Conservation (phyloP, 2,797 vertebrate species). For the Adrianichthys oophorus region DNA sequence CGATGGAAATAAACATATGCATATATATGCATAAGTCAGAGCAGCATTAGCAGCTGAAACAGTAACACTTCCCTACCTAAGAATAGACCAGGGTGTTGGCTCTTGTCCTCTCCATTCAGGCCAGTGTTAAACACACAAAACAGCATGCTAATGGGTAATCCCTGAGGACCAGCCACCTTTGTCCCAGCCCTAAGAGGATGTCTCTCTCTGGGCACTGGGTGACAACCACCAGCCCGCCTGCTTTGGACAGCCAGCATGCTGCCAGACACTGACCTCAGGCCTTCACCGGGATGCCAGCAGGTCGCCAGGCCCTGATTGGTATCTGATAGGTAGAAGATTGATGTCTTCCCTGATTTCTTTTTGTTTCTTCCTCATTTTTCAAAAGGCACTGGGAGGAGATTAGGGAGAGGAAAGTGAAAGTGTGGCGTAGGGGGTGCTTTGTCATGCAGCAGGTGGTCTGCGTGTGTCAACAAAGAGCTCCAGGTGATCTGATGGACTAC, state of each 20-base stretch:
- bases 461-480: slow-evolving; percentile 54
- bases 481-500: slow-evolving; percentile 54
- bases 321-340: slow-evolving; percentile 66
- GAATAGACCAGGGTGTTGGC: slow-evolving; percentile 68
- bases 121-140: slow-evolving; percentile 79
- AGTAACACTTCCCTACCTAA: slow-evolving; percentile 76
- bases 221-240: slow-evolving; percentile 73
- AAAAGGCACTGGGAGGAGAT: slow-evolving; percentile 46
- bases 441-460: slow-evolving; percentile 71
- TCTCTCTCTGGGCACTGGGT: slow-evolving; percentile 74
- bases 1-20: slow-evolving; percentile 58
- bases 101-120: slow-evolving; percentile 76
- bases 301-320: slow-evolving; percentile 61
- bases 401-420: slow-evolving; percentile 51
- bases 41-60: slow-evolving; percentile 75
- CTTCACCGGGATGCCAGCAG: slow-evolving; percentile 65
- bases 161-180: slow-evolving; percentile 77
- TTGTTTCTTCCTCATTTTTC: slow-evolving; percentile 32
- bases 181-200: slow-evolving; percentile 69
- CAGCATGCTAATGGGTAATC: slow-evolving; percentile 81
- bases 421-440: slow-evolving; percentile 41
- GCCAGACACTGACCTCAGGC: slow-evolving; percentile 66
- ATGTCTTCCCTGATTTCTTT: slow-evolving; percentile 46
- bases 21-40: slow-evolving; percentile 69
- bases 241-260: slow-evolving; percentile 67